phyloP scores from a whole-genome alignment of 2,797 vertebrate genomes.

The Lepidocolaptes lacrymiger region DNA sequence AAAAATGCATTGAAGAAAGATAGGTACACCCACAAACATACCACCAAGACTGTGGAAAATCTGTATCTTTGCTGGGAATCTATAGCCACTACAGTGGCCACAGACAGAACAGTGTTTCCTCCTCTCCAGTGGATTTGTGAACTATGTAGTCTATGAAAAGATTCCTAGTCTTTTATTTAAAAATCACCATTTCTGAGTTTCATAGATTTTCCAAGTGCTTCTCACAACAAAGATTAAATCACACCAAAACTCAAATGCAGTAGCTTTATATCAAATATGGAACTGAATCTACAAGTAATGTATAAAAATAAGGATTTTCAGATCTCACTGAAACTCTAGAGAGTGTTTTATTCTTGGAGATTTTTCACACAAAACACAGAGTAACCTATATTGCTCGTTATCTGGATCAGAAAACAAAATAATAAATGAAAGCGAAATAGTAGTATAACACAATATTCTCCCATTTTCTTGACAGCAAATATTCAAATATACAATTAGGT shows the following conservation, averaged over 20 bases:
- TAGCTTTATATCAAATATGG: neutral
- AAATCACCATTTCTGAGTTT: neutral
- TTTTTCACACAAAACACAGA: neutral
- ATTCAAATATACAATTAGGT: neutral
- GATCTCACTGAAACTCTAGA: neutral
- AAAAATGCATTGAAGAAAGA: neutral
- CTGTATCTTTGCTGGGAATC: neutral
- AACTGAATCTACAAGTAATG: neutral
- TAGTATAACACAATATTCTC: neutral
- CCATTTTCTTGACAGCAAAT: neutral
- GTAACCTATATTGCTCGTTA: neutral
- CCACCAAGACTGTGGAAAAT: neutral
- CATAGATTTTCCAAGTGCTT: neutral
- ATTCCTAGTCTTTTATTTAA: neutral
- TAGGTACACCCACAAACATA: neutral
- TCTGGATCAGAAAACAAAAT: neutral
- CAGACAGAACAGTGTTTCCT: neutral
- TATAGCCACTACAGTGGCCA: neutral
- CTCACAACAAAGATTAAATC: neutral
- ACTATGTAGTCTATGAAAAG: neutral
- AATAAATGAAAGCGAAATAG: neutral
- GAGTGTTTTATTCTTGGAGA: neutral
- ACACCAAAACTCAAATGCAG: neutral
- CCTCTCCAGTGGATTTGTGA: neutral
- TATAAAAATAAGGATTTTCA: neutral